Evolutionary conservation across 2,888 invertebrate species (phyloP).

Genomic region (Euclidia mi): DNA sequence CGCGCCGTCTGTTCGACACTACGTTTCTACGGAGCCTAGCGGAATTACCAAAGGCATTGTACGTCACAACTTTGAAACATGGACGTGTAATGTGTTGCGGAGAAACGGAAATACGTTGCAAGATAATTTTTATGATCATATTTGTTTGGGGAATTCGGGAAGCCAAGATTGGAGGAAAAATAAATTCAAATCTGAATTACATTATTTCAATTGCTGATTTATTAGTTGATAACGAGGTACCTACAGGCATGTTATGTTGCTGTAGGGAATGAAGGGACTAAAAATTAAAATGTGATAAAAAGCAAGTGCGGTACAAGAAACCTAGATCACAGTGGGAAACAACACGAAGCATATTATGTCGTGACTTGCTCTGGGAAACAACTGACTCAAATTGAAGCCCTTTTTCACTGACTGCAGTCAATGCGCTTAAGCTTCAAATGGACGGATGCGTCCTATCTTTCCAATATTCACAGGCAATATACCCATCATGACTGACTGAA

Average conservation of each 20-base stretch:
- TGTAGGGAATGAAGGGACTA: slow-evolving; percentile 10
- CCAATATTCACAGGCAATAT: not conserved
- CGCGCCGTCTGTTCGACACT: slow-evolving; percentile 66
- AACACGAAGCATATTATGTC: slow-evolving; percentile 69
- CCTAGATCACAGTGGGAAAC: slow-evolving; percentile 65
- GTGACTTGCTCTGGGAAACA: slow-evolving; percentile 62
- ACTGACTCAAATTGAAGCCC: slow-evolving; percentile 51
- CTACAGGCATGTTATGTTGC: too few species aligned
- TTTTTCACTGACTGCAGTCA: slow-evolving; percentile 45
- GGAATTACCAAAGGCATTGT: slow-evolving; percentile 61
- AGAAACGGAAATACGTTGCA: slow-evolving; percentile 26
- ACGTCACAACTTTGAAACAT: slow-evolving; percentile 50
- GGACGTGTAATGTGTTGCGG: slow-evolving; percentile 30
- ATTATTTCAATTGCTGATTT: too few species aligned
- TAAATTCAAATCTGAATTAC: too few species aligned
- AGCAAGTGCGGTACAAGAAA: slow-evolving; percentile 44
- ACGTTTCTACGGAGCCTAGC: slow-evolving; percentile 57
- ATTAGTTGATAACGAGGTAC: too few species aligned
- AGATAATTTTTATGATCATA: slow-evolving; percentile 8
- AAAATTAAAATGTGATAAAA: slow-evolving; percentile 15
- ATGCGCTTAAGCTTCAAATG: slow-evolving; percentile 24
- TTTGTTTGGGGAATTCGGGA: not conserved
- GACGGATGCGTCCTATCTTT: not conserved
- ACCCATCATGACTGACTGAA: not conserved
- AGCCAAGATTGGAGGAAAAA: too few species aligned